phyloP scores from a whole-genome alignment of 2,797 vertebrate genomes.

The Myotis daubentonii region DNA sequence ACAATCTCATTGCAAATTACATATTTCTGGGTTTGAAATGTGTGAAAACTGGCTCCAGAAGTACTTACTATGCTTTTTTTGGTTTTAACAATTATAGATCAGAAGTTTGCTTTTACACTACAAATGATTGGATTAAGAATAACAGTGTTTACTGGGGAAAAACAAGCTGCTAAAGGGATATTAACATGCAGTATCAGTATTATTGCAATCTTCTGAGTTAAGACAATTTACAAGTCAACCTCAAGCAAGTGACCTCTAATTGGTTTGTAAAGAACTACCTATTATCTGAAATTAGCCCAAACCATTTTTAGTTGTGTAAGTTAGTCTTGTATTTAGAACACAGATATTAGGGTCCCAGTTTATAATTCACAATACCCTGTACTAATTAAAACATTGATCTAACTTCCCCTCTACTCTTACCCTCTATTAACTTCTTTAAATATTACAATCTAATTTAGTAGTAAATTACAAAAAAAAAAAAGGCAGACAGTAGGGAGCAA shows the following conservation, averaged over 20 bases:
- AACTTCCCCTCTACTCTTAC: slow-evolving; percentile 46
- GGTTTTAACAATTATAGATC: background rate
- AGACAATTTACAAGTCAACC: background rate
- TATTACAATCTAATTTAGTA: slow-evolving; percentile 79
- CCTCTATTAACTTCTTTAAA: slow-evolving; percentile 71
- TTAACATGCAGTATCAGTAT: background rate
- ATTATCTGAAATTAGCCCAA: slow-evolving; percentile 50
- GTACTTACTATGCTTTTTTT: background rate
- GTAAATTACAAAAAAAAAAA: slow-evolving; percentile 72
- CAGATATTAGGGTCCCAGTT: slow-evolving; percentile 51
- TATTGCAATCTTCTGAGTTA: background rate
- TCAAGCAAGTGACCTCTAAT: background rate
- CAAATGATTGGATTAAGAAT: background rate
- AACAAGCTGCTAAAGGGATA: background rate
- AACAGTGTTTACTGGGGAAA: background rate
- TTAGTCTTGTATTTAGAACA: slow-evolving; percentile 66
- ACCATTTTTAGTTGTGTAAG: slow-evolving; percentile 23
- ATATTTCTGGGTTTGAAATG: background rate
- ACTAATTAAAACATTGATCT: slow-evolving; percentile 68
- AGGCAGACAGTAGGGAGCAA: slow-evolving; percentile 67
- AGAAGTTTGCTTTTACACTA: slow-evolving; percentile 1
- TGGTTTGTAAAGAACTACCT: background rate
- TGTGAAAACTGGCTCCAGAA: background rate
- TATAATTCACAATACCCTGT: slow-evolving; percentile 66
- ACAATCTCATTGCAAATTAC: background rate